Evolutionary conservation across 2,888 invertebrate species (phyloP).

Genomic region (Andricus quercusramuli): DNA sequence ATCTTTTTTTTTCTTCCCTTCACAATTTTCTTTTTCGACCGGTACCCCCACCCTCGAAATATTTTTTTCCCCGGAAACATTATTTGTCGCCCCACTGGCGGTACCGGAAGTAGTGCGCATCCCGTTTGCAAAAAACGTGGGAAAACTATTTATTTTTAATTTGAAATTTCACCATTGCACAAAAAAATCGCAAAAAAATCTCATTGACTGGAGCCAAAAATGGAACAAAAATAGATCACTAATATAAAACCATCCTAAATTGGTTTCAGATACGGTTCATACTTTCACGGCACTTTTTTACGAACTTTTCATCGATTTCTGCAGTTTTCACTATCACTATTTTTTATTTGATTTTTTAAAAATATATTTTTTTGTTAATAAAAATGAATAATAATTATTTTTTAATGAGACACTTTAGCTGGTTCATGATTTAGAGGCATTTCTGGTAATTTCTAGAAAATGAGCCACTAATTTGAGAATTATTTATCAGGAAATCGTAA

Average conservation of each 20-base stretch:
- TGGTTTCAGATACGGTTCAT: too few species aligned
- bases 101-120: constrained; percentile 31
- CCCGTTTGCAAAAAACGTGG: not conserved
- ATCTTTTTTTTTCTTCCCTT: constrained; percentile 24
- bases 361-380: too few species aligned
- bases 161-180: not conserved
- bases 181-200: not conserved
- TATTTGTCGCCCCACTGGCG: constrained; percentile 30
- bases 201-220: not conserved
- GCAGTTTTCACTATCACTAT: too few species aligned
- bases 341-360: too few species aligned
- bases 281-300: not conserved
- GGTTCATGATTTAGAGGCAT: too few species aligned
- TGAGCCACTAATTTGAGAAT: not conserved
- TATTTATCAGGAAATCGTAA: not conserved
- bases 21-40: constrained; percentile 4
- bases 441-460: too few species aligned
- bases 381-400: too few species aligned
- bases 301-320: too few species aligned
- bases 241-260: not conserved
- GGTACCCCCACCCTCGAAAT: not conserved
- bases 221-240: not conserved
- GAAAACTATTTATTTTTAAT: not conserved
- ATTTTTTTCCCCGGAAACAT: not conserved
- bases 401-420: too few species aligned